Conservation (phyloP, 2,888 invertebrate genomes). For the Xestia c-nigrum region DNA sequence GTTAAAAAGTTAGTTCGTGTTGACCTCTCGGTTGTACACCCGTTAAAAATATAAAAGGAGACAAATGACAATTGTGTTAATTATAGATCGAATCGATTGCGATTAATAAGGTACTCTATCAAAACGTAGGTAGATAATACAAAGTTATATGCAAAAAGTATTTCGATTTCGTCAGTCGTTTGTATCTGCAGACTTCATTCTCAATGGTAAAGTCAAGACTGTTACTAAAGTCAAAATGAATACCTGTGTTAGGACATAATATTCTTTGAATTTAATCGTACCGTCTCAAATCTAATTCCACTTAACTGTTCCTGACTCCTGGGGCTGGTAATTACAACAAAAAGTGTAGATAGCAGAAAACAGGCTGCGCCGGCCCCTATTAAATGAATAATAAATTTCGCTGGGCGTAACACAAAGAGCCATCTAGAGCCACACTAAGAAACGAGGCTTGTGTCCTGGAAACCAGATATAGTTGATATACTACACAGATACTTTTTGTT, state of each 20-base stretch:
- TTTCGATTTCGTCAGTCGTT: slow-evolving; percentile 5
- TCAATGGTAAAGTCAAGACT: neutral
- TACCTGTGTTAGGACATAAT: neutral
- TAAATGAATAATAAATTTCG: too few relatives aligned
- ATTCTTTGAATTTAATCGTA: neutral
- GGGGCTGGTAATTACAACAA: neutral
- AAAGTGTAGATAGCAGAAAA: neutral
- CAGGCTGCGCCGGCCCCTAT: too few relatives aligned
- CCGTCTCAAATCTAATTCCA: neutral
- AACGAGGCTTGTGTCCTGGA: too few relatives aligned
- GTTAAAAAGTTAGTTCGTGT: slow-evolving; percentile 5
- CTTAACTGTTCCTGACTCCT: neutral
- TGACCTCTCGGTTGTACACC: slow-evolving; percentile 39
- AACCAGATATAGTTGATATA: too few relatives aligned
- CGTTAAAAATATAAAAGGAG: slow-evolving; percentile 29
- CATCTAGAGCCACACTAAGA: too few relatives aligned
- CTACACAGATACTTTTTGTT: too few relatives aligned
- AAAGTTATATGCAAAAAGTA: neutral
- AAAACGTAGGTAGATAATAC: neutral
- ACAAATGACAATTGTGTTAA: slow-evolving; percentile 26
- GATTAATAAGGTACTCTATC: slow-evolving; percentile 10
- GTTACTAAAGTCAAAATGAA: neutral
- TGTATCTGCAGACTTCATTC: neutral
- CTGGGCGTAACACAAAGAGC: too few relatives aligned
- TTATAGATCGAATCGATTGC: slow-evolving; percentile 41